Conservation (phyloP, 2,888 invertebrate species). For the Hyposoter didymator region DNA sequence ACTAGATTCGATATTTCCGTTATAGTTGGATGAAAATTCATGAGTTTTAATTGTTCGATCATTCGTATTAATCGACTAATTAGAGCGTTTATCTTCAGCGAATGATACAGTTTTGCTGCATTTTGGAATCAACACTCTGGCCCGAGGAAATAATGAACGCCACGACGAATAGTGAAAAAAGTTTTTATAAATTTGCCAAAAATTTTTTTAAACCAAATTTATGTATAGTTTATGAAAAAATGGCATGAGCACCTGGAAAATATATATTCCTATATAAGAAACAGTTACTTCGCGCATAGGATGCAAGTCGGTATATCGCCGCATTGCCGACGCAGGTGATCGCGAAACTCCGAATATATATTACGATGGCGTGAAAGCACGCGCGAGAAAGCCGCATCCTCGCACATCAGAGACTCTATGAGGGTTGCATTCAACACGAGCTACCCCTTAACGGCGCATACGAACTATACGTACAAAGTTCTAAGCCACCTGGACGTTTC, state of each 20-base stretch:
- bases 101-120: neutral
- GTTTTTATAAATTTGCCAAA: too few species aligned
- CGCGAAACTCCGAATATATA: slow-evolving; percentile 30
- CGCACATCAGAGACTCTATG: neutral
- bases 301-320: slow-evolving; percentile 48
- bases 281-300: slow-evolving; percentile 26
- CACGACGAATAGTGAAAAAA: neutral
- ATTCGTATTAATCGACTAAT: neutral
- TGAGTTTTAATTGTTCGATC: neutral
- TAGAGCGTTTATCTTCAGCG: neutral
- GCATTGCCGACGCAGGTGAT: slow-evolving; percentile 69
- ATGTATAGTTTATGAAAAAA: neutral
- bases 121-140: neutral
- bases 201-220: too few species aligned
- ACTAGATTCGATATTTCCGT: neutral
- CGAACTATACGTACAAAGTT: slow-evolving; percentile 33
- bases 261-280: slow-evolving; percentile 19
- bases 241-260: slow-evolving; percentile 5
- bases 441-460: slow-evolving; percentile 51
- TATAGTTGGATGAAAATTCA: neutral
- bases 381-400: slow-evolving; percentile 63
- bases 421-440: slow-evolving; percentile 30
- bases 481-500: slow-evolving; percentile 29
- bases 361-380: slow-evolving; percentile 55
- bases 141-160: neutral